These are phyloP conservation scores for Meda fulgida DNA, from an alignment of 2,797 vertebrate genomes.

Conservation along the genomic window DNA sequence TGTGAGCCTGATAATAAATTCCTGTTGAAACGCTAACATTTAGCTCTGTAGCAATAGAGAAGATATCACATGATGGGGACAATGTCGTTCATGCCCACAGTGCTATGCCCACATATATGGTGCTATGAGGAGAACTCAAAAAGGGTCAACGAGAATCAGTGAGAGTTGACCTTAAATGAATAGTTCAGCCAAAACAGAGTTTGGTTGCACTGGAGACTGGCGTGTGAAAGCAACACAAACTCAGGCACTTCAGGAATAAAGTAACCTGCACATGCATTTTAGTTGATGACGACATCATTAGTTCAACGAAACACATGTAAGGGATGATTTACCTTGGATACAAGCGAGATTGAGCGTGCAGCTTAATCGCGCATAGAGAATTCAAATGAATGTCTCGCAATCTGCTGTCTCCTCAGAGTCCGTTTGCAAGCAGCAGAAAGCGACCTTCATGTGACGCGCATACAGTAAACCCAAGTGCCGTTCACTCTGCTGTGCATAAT, in stretches of 20 bases:
- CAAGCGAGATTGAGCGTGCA: not conserved
- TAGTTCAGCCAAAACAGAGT: not conserved
- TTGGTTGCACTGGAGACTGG: not conserved
- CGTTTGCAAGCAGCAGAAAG: not conserved
- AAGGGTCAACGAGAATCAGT: not conserved
- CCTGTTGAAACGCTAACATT: slow-evolving; percentile 4
- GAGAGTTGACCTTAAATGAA: not conserved
- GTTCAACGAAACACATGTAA: not conserved
- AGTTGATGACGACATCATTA: not conserved
- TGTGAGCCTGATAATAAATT: slow-evolving; percentile 1
- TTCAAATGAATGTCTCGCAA: not conserved
- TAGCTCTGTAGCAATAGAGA: not conserved
- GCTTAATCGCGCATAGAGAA: not conserved
- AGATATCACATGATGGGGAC: not conserved
- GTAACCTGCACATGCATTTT: not conserved
- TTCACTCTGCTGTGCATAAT: not conserved
- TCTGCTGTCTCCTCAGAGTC: not conserved
- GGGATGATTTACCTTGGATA: not conserved
- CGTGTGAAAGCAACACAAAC: not conserved
- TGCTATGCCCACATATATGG: slow-evolving; percentile 39
- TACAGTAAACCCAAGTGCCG: not conserved
- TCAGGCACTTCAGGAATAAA: not conserved
- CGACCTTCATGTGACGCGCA: not conserved
- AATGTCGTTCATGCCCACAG: not conserved
- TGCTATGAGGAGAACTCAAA: not conserved